Base-by-base conservation (phyloP, 1,140 invertebrate species). In the Zaprionus nigranus region DNA sequence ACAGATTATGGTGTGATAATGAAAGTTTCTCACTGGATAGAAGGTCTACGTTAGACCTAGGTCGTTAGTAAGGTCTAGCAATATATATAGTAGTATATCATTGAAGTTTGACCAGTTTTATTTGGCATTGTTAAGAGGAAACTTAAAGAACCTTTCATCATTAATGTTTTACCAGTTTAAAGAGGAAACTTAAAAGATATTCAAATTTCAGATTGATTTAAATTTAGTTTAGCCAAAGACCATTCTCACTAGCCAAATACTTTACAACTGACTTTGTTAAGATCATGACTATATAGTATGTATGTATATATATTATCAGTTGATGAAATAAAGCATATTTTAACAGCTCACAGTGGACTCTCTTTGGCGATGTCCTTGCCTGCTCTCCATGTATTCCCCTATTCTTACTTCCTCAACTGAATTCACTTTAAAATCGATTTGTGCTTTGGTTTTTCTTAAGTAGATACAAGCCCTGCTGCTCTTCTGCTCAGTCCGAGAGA, bases 261-360 rank as follows among this genome's bases (percentile, higher is more conserved):
- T 51, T 51, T 20, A 51, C 12, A 24, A n/a, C 11, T 51, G 22
- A 51, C 46, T 51, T 24, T 51, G 22, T 51, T 51, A 51, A 51
- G 46, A 22, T 51, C 12, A 13, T 12, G 46, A 22, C 17, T 51
- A 20, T 24, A 51, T 49, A 34, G 46, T 49, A 17, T 49, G 6
- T 40, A 43, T 17, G 6, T 40, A n/a, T n/a, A 40, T 40, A 40
- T 20, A 12, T 51, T 51, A 24, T 51, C 15, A 30, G 53, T 56
- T 28, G 26, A n/a, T 46, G 15, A 56, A 56, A 56, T 26, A 56
- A 56, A 56, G 4, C 7, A 56, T 26, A 56, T 56, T 56, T 56
- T 28, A 26, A 26, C 53, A 56, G 24, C 53, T 49, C 12, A 40
- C 9, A n/a, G 38, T 40, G 38, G 38, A 51, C 3, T 54, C 26